Evolutionary conservation across 2,888 invertebrate species (phyloP).

Genomic region (Therioaphis trifolii): DNA sequence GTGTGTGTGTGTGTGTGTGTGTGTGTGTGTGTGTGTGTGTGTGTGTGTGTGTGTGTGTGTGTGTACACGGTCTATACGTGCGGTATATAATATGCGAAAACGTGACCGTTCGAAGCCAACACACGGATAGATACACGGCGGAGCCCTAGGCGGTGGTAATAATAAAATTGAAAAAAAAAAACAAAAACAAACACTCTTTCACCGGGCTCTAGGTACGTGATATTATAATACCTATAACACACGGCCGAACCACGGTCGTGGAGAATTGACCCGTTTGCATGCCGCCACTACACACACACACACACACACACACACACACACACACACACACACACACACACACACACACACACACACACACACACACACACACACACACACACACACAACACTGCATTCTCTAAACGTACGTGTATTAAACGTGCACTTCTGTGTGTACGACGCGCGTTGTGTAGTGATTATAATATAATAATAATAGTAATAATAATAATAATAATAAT

Average conservation of each 20-base stretch:
- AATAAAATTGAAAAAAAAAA: constrained; percentile 17
- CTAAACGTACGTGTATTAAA: too few species aligned
- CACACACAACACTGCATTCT: too few species aligned
- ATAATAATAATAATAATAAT: too few species aligned
- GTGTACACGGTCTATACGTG: background rate
- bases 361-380: too few species aligned
- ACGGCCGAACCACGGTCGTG: background rate
- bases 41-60: too few species aligned
- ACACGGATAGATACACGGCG: background rate
- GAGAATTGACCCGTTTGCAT: constrained; percentile 30
- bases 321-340: background rate
- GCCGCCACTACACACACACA: background rate
- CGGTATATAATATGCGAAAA: constrained; percentile 21
- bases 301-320: background rate
- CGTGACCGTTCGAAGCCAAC: constrained; percentile 48
- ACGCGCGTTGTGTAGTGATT: too few species aligned
- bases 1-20: too few species aligned
- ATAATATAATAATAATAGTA: too few species aligned
- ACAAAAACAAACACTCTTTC: constrained; percentile 17
- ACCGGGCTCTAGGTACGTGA: background rate
- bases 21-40: too few species aligned
- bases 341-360: too few species aligned
- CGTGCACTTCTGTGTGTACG: too few species aligned
- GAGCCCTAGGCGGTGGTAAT: background rate
- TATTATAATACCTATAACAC: background rate